Base-by-base conservation (phyloP, 2,888 invertebrate genomes). In the Leptothorax acervorum region DNA sequence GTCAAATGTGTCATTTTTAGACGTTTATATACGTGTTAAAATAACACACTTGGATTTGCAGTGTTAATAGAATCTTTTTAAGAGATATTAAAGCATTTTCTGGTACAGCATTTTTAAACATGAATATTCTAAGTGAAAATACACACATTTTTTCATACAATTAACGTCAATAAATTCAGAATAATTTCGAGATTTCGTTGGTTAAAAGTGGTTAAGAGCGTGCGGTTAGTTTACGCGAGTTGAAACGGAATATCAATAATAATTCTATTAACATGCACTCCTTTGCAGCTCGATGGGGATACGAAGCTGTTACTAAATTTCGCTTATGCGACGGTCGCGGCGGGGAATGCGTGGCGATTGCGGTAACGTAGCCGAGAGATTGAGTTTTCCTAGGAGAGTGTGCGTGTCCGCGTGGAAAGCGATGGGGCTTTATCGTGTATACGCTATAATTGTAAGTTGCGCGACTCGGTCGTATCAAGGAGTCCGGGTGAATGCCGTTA, bases 401-500 rank as follows among this genome's bases (percentile, higher is more conserved):
- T 60, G 57, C 60, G 78, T 63, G 63, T 28, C 28, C 74, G 62
- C 60, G 18, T 71, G 53, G 45, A 45, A 60, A 73, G 60, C 73
- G 35, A 73, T 15, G 35, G 71, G 45, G 60, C 73, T 81, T 81
- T 55, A 42, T 55, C 53, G 28, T 60, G 71, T 71, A 79, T 45
- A 57, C 57, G 35, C 28, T 75, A 75, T 76, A 82, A 82, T 75
- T 75, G 75, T 82, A 82, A 82, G 82, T 82, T 82, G 82, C 74
- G 28, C 68, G 68, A 42, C 79, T 76, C 28, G 53, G 60, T 79
- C 62, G 75, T 74, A 86, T 87, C 82, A 84, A 85, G 63, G 70
- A 68, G 63, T 60, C 71, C 51, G 73, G 84, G 86, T 83, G 90
- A 91, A 92, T 90, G 88, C 90, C 89, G 90, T 92, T 91, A 92